Conservation (phyloP, 2,113 vertebrate species). For the Mandrillus leucophaeus region DNA sequence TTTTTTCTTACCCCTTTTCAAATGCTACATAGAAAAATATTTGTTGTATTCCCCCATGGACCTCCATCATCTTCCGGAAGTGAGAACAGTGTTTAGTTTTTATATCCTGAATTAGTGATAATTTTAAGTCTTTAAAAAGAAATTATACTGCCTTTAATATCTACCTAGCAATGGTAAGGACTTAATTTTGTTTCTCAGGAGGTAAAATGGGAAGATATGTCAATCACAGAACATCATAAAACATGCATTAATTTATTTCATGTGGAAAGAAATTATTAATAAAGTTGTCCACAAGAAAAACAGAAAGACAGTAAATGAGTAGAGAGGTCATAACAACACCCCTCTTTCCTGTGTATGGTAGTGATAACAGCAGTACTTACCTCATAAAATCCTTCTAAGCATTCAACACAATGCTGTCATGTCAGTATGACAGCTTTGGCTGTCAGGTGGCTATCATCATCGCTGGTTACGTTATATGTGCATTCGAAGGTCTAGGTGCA, state of each 20-base stretch:
- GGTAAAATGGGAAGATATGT: background rate
- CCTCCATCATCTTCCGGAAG: conserved; percentile 39
- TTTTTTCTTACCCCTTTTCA: conserved; percentile 52
- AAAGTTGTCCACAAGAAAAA: background rate
- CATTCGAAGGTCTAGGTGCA: background rate
- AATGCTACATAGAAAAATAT: conserved; percentile 29
- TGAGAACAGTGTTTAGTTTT: conserved; percentile 47
- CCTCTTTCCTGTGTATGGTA: background rate
- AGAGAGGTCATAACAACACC: too few relatives aligned
- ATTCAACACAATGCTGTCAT: background rate
- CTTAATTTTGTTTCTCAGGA: conserved; percentile 8
- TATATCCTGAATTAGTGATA: conserved; percentile 25
- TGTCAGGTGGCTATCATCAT: background rate
- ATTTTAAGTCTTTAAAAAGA: background rate
- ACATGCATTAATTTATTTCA: background rate
- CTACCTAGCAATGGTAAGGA: background rate
- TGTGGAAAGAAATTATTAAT: background rate
- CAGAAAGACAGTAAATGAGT: background rate
- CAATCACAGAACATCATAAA: background rate
- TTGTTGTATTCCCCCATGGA: conserved; percentile 28
- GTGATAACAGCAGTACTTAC: background rate
- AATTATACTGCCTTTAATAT: conserved; percentile 15
- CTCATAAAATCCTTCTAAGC: background rate
- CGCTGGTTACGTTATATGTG: background rate
- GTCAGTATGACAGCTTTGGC: background rate